phyloP scores from a whole-genome alignment of 2,797 vertebrate genomes.

The Xenentodon cancila region DNA sequence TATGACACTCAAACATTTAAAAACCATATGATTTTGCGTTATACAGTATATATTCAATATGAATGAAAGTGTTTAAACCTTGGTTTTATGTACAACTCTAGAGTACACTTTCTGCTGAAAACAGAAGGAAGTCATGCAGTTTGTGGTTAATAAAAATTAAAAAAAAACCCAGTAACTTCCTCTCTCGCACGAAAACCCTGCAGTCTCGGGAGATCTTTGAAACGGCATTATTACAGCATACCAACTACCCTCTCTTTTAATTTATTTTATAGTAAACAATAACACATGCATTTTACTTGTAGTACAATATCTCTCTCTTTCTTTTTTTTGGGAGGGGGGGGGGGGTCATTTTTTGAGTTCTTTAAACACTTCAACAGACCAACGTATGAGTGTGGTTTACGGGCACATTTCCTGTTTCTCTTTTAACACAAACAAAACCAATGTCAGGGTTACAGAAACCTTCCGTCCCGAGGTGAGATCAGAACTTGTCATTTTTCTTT shows the following conservation, averaged over 20 bases:
- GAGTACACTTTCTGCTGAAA: neutral
- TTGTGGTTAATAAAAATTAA: neutral
- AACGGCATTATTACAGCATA: neutral
- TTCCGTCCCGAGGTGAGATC: slow-evolving; percentile 33
- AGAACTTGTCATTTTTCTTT: slow-evolving; percentile 23
- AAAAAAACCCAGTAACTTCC: neutral
- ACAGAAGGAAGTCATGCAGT: slow-evolving; percentile 1
- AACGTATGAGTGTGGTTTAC: slow-evolving; percentile 51
- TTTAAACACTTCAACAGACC: slow-evolving; percentile 1
- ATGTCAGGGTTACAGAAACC: slow-evolving; percentile 44
- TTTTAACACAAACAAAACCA: slow-evolving; percentile 17
- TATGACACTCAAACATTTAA: neutral
- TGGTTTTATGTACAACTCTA: neutral
- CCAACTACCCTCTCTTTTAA: too few species aligned
- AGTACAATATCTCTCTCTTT: too few species aligned
- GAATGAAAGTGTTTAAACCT: neutral
- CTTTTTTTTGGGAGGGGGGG: neutral
- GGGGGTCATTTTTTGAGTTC: too few species aligned
- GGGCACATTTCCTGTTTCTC: slow-evolving; percentile 60
- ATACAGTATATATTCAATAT: too few species aligned
- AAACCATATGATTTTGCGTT: neutral
- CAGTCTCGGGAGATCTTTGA: neutral
- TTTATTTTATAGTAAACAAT: too few species aligned
- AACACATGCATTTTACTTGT: too few species aligned
- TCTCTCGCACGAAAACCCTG: neutral